Base-by-base conservation (phyloP, 2,797 vertebrate genomes). In the Geotrypetes seraphini region DNA sequence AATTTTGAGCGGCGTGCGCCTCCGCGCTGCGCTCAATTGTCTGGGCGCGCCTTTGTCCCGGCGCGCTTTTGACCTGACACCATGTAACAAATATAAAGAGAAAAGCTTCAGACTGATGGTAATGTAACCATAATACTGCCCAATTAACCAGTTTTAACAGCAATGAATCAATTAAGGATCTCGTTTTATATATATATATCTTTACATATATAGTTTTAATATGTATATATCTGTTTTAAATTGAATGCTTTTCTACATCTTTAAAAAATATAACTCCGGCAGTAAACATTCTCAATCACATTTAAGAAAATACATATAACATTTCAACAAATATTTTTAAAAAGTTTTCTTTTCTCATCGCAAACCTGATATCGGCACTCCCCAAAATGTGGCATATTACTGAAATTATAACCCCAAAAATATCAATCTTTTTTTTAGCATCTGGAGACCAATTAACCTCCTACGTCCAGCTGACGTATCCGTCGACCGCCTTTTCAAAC, bases 311-410 rank as follows among this genome's bases (percentile, higher is more conserved):
- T 61, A 63, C 61, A 68, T 62, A 57, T 57, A 73, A 63, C 69
- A 79, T 71, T 53, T 66, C 47, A 57, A 57, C 43, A 69, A 69
- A 73, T 81, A 81, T n/a, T n/a, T n/a, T 57, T 81, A 81, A 79
- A 79, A 78, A 62, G 15, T 12, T 58, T 69, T 63, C 53, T 68
- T 50, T 56, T 57, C 31, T 53, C 47, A 56, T 43, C 69, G 65
- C 58, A 64, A 68, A 65, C 76, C 72, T 42, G 73, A 73, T 70
- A 39, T 71, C 67, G 43, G 68, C 50, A 71, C 64, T 75, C 66
- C n/a, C 63, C 74, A 75, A 81, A 78, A 66, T 61, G 59, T 67
- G 68, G 75, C 62, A 63, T 57, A 55, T 51, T 63, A 66, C 57
- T 59, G 60, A 57, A 69, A 46, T 61, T 62, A 36, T 66, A 60